Conservation (phyloP, 2,113 vertebrate species). For the Charina bottae region DNA sequence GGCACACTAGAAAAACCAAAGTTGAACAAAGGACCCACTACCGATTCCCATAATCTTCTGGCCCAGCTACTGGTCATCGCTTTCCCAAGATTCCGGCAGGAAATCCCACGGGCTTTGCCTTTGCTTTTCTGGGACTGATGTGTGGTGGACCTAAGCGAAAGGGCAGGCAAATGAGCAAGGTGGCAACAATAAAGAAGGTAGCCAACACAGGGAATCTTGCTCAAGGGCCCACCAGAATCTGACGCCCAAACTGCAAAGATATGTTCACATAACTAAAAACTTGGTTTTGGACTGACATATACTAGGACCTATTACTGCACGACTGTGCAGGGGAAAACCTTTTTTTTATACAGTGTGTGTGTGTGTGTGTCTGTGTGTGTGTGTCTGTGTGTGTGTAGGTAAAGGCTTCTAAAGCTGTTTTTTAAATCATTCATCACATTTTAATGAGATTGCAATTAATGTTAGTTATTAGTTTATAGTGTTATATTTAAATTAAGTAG, state of each 20-base stretch:
- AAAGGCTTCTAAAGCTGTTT: no score
- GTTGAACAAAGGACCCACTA: not conserved
- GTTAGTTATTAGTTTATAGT: no score
- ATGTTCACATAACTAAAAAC: not conserved
- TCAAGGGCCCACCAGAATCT: not conserved
- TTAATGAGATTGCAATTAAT: no score
- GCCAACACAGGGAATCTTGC: not conserved
- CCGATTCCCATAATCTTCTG: not conserved
- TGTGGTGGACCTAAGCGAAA: not conserved
- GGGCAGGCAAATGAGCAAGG: not conserved
- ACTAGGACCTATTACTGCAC: no score
- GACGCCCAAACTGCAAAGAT: not conserved
- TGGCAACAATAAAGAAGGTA: not conserved
- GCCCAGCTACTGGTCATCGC: not conserved
- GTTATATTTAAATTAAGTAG: no score
- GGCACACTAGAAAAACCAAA: not conserved
- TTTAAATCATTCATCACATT: no score
- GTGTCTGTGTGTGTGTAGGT: no score
- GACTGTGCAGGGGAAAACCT: no score
- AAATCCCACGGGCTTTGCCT: not conserved
- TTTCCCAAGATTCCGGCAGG: not conserved
- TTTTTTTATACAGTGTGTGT: no score
- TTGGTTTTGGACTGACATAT: not conserved
- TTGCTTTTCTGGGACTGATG: not conserved
- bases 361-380: no score